Evolutionary conservation across 2,888 invertebrate species (phyloP).

Genomic region (Sphaeridia pumilis): DNA sequence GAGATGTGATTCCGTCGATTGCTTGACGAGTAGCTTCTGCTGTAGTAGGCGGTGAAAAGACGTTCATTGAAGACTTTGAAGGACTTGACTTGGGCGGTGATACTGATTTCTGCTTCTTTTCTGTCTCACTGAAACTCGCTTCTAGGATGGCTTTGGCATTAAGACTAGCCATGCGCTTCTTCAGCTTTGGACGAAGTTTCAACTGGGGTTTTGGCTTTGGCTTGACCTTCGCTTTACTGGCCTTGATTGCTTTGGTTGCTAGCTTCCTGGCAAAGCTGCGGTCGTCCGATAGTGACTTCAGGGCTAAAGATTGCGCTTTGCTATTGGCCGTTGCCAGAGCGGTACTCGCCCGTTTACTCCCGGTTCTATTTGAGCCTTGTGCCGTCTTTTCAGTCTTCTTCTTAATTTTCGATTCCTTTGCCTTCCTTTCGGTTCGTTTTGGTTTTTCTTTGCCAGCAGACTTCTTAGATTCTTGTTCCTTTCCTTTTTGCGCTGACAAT

Average conservation of each 20-base stretch:
- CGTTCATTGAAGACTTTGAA: constrained; percentile 14
- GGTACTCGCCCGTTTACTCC: background rate
- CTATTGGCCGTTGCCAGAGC: background rate
- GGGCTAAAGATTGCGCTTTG: background rate
- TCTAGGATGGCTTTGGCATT: constrained; percentile 35
- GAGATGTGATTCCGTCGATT: background rate
- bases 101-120: constrained; percentile 28
- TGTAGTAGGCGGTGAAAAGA: constrained; percentile 15
- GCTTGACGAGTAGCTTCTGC: background rate
- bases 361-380: background rate
- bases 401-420: background rate
- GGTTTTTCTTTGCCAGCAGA: too few species aligned
- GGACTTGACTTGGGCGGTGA: constrained; percentile 15
- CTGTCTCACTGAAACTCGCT: constrained; percentile 30
- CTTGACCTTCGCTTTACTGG: constrained; percentile 18
- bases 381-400: too few species aligned
- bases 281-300: constrained; percentile 1
- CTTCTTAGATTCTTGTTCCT: too few species aligned
- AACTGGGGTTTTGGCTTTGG: constrained; percentile 26
- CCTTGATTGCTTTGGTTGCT: constrained; percentile 1
- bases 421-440: too few species aligned
- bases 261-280: background rate
- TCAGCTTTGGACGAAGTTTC: constrained; percentile 17
- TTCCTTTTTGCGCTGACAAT: too few species aligned
- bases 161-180: constrained; percentile 30